phyloP scores from a whole-genome alignment of 2,797 vertebrate genomes.

The Macroramphosus scolopax region DNA sequence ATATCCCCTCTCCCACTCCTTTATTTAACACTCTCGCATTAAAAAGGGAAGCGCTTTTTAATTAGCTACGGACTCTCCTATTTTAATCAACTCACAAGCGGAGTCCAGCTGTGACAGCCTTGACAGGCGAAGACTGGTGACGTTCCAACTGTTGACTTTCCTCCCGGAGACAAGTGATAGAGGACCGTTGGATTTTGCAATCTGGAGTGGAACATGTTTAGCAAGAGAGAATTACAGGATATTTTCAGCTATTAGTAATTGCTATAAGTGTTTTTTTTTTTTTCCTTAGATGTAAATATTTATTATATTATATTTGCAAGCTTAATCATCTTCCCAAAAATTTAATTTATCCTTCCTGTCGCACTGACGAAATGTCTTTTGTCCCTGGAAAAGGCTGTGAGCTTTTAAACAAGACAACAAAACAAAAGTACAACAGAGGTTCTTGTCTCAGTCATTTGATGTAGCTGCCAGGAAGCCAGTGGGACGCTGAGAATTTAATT shows the following conservation, averaged over 20 bases:
- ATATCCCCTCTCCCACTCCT: constrained; percentile 71
- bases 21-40: constrained; percentile 77
- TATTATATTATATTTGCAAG: too few species aligned
- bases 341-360: too few species aligned
- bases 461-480: constrained; percentile 76
- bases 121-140: constrained; percentile 77
- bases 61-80: constrained; percentile 79
- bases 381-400: constrained; percentile 54
- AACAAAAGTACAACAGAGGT: constrained; percentile 54
- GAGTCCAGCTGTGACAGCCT: constrained; percentile 79
- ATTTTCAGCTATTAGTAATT: constrained; percentile 48
- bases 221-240: constrained; percentile 67
- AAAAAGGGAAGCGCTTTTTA: constrained; percentile 79
- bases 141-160: constrained; percentile 64
- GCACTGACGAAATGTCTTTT: constrained; percentile 41
- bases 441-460: constrained; percentile 67
- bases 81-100: constrained; percentile 81
- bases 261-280: constrained; percentile 9
- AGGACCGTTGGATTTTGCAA: constrained; percentile 50
- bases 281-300: too few species aligned
- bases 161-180: constrained; percentile 17
- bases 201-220: constrained; percentile 65
- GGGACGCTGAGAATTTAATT: constrained; percentile 75
- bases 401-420: constrained; percentile 42
- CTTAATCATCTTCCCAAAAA: too few species aligned